A percentile compares a stretch with the other conserved stretches of the same genome.
Evolutionary conservation across 35 echinoderm and acorn worm species (phyloP).

Genomic region (Acanthaster planci): DNA sequence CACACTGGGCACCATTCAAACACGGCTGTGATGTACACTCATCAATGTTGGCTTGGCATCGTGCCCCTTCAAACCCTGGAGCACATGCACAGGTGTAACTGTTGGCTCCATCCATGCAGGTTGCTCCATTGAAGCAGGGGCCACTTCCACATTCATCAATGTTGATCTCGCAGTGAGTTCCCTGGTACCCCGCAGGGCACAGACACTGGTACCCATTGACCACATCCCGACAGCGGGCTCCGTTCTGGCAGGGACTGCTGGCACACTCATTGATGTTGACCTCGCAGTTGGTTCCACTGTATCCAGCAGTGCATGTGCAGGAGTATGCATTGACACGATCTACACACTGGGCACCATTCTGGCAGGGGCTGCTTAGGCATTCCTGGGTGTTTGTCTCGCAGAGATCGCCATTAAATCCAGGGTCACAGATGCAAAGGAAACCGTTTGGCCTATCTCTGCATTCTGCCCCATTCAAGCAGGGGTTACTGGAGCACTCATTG

Average conservation of each 20-base stretch:
- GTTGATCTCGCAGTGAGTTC: slow-evolving; percentile 36
- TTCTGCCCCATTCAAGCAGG: background rate
- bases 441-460: background rate
- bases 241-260: slow-evolving; percentile 50
- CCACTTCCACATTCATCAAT: slow-evolving; percentile 55
- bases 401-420: slow-evolving; percentile 31
- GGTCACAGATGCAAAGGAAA: slow-evolving; percentile 22
- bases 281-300: slow-evolving; percentile 32
- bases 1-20: slow-evolving; percentile 41
- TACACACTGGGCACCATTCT: slow-evolving; percentile 33
- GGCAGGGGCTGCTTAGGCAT: slow-evolving; percentile 41
- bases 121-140: slow-evolving; percentile 55
- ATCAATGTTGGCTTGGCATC: slow-evolving; percentile 42
- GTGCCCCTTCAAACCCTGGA: slow-evolving; percentile 37
- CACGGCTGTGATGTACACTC: slow-evolving; percentile 48
- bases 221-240: slow-evolving; percentile 52
- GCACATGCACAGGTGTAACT: slow-evolving; percentile 51
- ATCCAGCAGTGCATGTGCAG: slow-evolving; percentile 36
- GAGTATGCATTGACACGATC: slow-evolving; percentile 21
- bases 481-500: slow-evolving; percentile 21
- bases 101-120: slow-evolving; percentile 48
- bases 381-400: slow-evolving; percentile 39
- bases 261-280: slow-evolving; percentile 60
- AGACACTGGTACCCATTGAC: slow-evolving; percentile 44
- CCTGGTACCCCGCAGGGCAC: slow-evolving; percentile 40